A percentile compares a stretch with the other conserved stretches of the same genome.
These are phyloP conservation scores for Cydia amplana DNA, from an alignment of 1,140 invertebrate genomes.

Conservation along the genomic window DNA sequence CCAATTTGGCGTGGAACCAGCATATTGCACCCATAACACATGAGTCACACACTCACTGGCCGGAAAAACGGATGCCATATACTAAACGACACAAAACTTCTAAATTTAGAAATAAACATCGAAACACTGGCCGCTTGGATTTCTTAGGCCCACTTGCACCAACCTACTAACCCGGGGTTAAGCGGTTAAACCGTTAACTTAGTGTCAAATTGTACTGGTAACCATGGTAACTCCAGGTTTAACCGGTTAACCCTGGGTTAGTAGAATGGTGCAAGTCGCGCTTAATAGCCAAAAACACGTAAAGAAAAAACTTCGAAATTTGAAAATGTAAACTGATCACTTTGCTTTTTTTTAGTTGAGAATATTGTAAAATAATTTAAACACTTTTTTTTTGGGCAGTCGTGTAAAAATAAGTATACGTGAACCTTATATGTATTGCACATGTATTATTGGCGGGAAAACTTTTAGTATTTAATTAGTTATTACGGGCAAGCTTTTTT, in stretches of 20 bases:
- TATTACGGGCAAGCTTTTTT: not conserved
- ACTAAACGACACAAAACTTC: constrained; percentile 5
- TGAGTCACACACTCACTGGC: constrained; percentile 36
- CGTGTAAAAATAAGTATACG: not conserved
- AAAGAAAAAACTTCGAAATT: not conserved
- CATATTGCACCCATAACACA: constrained; percentile 76
- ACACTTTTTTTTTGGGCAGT: too few species aligned
- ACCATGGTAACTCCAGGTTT: too few species aligned
- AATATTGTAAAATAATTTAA: too few species aligned
- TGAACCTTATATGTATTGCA: not conserved
- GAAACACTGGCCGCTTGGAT: not conserved
- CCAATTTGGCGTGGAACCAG: constrained; percentile 73
- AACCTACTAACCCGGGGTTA: too few species aligned
- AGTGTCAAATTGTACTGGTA: too few species aligned
- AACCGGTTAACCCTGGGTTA: too few species aligned
- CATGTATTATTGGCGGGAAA: not conserved
- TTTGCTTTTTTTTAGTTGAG: too few species aligned
- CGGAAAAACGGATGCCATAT: constrained; percentile 18
- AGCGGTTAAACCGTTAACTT: too few species aligned
- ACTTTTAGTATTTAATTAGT: not conserved
- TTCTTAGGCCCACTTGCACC: too few species aligned
- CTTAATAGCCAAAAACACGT: not conserved
- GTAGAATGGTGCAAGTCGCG: too few species aligned
- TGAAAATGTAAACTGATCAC: not conserved
- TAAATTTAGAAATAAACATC: constrained; percentile 13